Base-by-base conservation (phyloP, 2,888 invertebrate genomes). In the Dione juno region DNA sequence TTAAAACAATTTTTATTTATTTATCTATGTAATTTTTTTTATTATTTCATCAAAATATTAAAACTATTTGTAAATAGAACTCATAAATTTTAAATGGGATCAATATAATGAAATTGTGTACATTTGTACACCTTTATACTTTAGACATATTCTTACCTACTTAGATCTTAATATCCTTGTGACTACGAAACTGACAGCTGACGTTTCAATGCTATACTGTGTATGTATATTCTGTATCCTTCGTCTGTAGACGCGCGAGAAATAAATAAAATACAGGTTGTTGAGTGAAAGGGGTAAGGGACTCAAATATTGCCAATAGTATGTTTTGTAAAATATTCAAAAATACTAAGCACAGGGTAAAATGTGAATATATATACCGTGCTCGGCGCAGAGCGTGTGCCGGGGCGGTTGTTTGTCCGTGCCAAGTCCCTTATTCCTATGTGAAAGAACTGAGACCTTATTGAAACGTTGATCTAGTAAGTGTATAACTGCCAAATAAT, bases 61-160 rank as follows among this genome's bases (percentile, higher is more conserved):
- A 84, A 87, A 87, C 82, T 90, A 92, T 87, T 88, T 92, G 92
- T 93, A 93, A 87, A 93, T 92, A 92, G 87, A 91, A 87, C 85
- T 84, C 87, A 87, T 87, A 89, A 88, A 89, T 85, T 87, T 89
- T 89, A 92, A 92, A 86, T 88, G 93, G 92, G 93, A 93, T 87
- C 93, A 93, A 93, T 89, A 90, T 90, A 88, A 89, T 88, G 89
- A 90, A 84, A 90, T 83, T 84, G 86, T 89, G 92, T 92, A 89
- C 89, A 84, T 85, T 86, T 87, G 89, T 90, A 90, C 91, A 86
- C 90, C 88, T 89, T 89, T 92, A 89, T 92, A 91, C 89, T 90
- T 89, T 92, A 90, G 89, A 88, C 86, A 88, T 91, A 90, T 83
- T 88, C 85, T 90, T 88, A 86, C 85, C 87, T 59, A 43, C n/a